A percentile compares a stretch with the other conserved stretches of the same genome.
These are phyloP conservation scores for Tragelaphus buxtoni DNA, from an alignment of 2,113 vertebrate genomes.

Conservation along the genomic window DNA sequence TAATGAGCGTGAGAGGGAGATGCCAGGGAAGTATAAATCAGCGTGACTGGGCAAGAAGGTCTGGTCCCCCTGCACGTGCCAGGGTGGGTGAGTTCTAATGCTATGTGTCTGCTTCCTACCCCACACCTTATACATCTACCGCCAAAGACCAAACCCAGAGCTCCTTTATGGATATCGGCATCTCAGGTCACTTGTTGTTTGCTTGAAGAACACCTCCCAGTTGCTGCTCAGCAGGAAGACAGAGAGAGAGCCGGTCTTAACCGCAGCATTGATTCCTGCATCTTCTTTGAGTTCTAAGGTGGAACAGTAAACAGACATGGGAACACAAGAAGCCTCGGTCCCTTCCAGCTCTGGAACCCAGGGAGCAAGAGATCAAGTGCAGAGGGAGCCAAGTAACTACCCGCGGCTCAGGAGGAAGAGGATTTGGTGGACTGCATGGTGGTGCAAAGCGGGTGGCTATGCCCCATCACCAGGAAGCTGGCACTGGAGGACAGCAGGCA, in stretches of 20 bases:
- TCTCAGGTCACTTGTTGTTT: not conserved
- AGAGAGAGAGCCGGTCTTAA: not conserved
- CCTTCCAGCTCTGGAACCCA: not conserved
- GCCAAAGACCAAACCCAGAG: not conserved
- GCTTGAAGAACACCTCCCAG: not conserved
- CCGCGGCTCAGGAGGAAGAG: not conserved
- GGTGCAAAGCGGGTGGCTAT: not conserved
- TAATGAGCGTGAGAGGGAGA: conserved; percentile 38
- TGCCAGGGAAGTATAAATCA: not conserved
- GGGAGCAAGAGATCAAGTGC: not conserved
- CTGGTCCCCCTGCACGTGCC: not conserved
- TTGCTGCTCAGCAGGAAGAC: not conserved
- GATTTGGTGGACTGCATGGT: not conserved
- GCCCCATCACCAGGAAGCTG: not conserved
- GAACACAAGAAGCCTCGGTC: not conserved
- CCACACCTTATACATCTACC: not conserved
- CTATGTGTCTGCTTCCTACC: not conserved
- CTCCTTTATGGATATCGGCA: not conserved
- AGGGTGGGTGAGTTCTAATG: rapidly evolving
- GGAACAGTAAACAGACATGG: not conserved
- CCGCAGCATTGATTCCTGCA: not conserved
- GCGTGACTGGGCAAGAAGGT: not conserved
- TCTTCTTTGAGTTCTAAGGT: not conserved
- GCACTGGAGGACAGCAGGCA: not conserved
- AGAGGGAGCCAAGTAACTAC: too few species aligned